Base-by-base conservation (phyloP, 1,140 invertebrate genomes). In the Bombus consobrinus region DNA sequence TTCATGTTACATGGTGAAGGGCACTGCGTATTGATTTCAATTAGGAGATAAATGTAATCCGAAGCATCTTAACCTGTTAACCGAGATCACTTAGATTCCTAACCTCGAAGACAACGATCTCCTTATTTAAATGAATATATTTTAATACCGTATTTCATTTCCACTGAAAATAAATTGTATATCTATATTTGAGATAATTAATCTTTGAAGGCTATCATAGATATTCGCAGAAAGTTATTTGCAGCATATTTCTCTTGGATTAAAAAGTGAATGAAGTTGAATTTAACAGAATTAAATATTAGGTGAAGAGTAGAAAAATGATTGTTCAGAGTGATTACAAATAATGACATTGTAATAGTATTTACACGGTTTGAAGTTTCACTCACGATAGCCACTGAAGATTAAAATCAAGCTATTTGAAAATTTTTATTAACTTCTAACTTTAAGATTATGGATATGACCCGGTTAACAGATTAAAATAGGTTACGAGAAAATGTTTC, bases 401-500 rank as follows among this genome's bases (percentile, higher is more conserved):
- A 22, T 53, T 22, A 53, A 22, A 53, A 22, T 53, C 47, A 53
- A 53, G 6, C 47, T 22, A 22, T 53, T 53, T 53, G 47, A 53
- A 53, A 53, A 53, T 53, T 53, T 53, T 22, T 53, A 53, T 53
- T 53, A 8, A 53, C 18, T 53, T 22, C 47, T 53, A 22, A 53
- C 1, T 53, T 53, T 53, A 59, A 59, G 57, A 59, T 59, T 59
- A 28, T 10, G n/a, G 1, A 32, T 6, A 8, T 32, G n/a, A 9
- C 2, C 15, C n/a, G 62, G 59, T n/a, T 62, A 12, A 12, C 28
- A n/a, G 59, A n/a, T 83, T 82, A 53, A 87, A 82, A 66, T 47
- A 47, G n/a, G 13, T 82, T 57, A 59, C 37, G 71, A 84, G 75
- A 90, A 53, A 87, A 89, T 86, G 87, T 90, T 89, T 88, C 78